Conservation (phyloP, 2,797 vertebrate species). For the Urocyon cinereoargenteus region DNA sequence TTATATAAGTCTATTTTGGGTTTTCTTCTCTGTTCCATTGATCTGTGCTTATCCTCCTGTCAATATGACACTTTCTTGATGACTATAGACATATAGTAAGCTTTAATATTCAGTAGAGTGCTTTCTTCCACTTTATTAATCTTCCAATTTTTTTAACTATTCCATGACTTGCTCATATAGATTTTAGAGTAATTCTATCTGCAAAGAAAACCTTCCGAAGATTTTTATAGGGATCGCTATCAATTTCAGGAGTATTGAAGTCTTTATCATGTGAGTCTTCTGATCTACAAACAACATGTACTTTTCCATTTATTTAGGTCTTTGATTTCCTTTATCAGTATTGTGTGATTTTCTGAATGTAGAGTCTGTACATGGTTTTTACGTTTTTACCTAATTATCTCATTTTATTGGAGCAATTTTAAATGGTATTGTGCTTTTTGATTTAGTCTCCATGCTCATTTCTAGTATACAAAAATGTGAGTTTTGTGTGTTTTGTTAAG, state of each 20-base stretch:
- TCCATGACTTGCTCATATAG: background rate
- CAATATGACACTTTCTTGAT: background rate
- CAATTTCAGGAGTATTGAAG: background rate
- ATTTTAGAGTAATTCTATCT: background rate
- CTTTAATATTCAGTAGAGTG: background rate
- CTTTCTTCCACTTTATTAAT: background rate
- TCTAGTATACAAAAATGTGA: background rate
- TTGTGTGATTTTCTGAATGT: background rate
- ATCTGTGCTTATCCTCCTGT: background rate
- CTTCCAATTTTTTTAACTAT: background rate
- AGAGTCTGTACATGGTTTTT: background rate
- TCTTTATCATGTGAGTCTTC: background rate
- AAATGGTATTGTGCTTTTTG: background rate
- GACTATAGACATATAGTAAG: background rate
- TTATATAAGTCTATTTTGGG: background rate
- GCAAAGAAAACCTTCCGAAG: background rate
- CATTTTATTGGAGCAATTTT: background rate
- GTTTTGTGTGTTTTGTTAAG: background rate
- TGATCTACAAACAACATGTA: background rate
- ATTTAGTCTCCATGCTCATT: background rate
- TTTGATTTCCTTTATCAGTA: background rate
- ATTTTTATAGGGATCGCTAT: background rate
- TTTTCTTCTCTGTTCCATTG: background rate
- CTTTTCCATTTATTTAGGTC: background rate
- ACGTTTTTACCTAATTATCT: background rate